Evolutionary conservation across 2,888 invertebrate genomes (phyloP).

Genomic region (Falcaria lacertinaria): DNA sequence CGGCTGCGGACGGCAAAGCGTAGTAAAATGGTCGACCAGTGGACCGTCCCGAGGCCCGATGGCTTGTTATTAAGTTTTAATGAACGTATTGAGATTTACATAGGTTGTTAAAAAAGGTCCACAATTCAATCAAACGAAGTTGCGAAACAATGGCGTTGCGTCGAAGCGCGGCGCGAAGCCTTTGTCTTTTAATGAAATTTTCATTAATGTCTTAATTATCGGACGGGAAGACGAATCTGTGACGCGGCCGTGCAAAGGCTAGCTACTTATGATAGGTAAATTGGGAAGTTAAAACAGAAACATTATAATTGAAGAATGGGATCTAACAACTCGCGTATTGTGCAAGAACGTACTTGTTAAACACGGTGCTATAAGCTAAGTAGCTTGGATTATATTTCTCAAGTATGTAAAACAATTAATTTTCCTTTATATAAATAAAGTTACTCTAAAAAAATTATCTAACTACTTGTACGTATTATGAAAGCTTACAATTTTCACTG

Average conservation of each 20-base stretch:
- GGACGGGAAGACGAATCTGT: background rate
- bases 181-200: background rate
- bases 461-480: background rate
- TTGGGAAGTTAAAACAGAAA: background rate
- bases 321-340: no score
- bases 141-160: background rate
- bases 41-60: slow-evolving; percentile 18
- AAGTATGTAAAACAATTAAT: no score
- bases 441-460: no score
- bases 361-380: no score
- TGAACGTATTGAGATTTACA: slow-evolving; percentile 27
- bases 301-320: no score
- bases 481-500: background rate
- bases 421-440: no score
- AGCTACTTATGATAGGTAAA: background rate
- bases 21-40: slow-evolving; percentile 33
- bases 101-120: slow-evolving; percentile 11
- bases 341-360: no score
- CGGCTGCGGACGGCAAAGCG: slow-evolving; percentile 35
- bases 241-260: background rate
- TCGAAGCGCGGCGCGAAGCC: background rate
- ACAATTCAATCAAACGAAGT: background rate
- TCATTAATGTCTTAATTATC: background rate
- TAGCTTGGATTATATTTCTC: no score
- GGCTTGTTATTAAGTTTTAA: slow-evolving; percentile 38